Conservation (phyloP, 2,113 vertebrate genomes). For the Mohoua ochrocephala region DNA sequence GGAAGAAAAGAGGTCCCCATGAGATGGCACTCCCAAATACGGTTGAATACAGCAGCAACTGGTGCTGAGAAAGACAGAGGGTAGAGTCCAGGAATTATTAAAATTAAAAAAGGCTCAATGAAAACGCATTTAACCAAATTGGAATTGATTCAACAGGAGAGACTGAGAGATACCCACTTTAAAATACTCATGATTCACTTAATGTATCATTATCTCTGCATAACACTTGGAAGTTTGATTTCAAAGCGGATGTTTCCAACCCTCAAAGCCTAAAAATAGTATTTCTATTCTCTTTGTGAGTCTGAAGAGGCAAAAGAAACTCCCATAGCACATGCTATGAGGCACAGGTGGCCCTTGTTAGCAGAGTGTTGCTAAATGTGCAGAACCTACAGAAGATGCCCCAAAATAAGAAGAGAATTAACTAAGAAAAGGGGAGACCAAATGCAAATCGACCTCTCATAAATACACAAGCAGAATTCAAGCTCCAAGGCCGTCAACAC, state of each 20-base stretch:
- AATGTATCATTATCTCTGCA: neutral
- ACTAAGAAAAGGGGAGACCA: neutral
- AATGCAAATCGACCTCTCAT: neutral
- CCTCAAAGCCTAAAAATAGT: neutral
- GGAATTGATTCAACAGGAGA: neutral
- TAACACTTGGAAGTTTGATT: slow-evolving; percentile 16
- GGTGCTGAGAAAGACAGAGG: neutral
- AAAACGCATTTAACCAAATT: neutral
- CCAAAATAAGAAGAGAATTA: neutral
- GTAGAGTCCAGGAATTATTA: neutral
- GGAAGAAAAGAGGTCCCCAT: neutral
- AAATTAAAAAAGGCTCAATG: neutral
- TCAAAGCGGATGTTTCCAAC: neutral
- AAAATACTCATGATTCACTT: neutral
- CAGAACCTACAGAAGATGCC: neutral
- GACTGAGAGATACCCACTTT: neutral
- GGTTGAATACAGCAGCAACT: neutral
- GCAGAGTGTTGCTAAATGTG: neutral
- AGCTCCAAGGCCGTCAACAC: neutral
- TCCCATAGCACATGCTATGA: neutral
- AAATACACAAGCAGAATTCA: neutral
- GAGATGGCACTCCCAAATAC: neutral
- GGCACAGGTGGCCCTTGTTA: neutral
- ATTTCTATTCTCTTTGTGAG: neutral
- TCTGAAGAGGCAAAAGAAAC: neutral